phyloP scores from a whole-genome alignment of 2,113 vertebrate species.

The Tetrao urogallus region DNA sequence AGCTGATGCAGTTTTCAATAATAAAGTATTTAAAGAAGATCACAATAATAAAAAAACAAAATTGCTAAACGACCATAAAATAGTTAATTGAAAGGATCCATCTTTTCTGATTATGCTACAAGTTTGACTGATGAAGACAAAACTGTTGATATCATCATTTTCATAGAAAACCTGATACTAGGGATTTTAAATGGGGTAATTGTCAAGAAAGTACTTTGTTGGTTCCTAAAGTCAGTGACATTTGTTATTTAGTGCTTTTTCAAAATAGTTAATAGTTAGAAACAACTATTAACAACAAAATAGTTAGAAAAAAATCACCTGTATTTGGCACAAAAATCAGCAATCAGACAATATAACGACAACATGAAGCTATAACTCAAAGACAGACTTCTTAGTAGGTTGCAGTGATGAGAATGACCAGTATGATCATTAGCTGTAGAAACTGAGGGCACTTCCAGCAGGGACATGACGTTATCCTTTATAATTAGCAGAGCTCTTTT shows the following conservation, averaged over 20 bases:
- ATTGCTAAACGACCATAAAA: background rate
- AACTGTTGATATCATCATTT: background rate
- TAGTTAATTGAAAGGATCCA: background rate
- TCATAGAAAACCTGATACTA: background rate
- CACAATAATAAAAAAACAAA: background rate
- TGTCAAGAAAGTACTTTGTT: background rate
- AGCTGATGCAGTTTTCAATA: background rate
- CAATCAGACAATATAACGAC: background rate
- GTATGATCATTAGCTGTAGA: background rate
- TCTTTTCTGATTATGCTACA: background rate
- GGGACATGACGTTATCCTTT: background rate
- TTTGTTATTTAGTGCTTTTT: background rate
- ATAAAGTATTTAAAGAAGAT: background rate
- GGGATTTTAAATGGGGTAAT: background rate
- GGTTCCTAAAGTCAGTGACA: background rate
- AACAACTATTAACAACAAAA: too few relatives aligned
- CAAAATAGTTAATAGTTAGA: background rate
- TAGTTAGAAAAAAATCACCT: background rate
- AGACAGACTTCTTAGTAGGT: background rate
- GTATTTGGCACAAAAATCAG: background rate
- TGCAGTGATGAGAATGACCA: background rate
- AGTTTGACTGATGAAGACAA: background rate
- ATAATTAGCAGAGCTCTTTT: background rate
- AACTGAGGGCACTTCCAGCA: background rate
- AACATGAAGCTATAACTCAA: rapidly evolving